Evolutionary conservation across 2,888 invertebrate species (phyloP), one percentile per base, ranked within the genome.

Genomic region (Caenorhabditis sinica): DNA sequence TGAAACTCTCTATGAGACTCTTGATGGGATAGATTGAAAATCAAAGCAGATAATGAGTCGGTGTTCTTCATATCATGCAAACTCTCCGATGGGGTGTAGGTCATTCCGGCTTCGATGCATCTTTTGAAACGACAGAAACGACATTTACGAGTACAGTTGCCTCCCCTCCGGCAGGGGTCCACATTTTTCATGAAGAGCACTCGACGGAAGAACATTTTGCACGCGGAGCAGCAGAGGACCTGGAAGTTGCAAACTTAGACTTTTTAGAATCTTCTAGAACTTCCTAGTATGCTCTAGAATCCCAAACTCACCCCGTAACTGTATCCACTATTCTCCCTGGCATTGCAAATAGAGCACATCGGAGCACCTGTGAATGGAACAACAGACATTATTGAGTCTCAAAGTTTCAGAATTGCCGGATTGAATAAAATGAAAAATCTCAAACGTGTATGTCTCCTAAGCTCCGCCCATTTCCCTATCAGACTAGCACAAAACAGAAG

Each of bases 201-300:
- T 28, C 71, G 43, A n/a, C 71, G 71, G 45, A 72, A 72, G 45
- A 72, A 72, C 71, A 72, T 72, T 60, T 72, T 72, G 20, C 71
- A 72, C 0, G 71, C 71, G 3, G 30, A 20, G 25, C 71, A 72
- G 58, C 71, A 72, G 30, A 60, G 43, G 9, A 33, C 60, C 71
- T 72, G 71, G n/a, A 65, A 65, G 2, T 40, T n/a, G n/a, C n/a
- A n/a, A n/a, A n/a, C n/a, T 13, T 15, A 4, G 56, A 28, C 28
- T 28, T 25, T n/a, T 28, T 5, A 56, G 3, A 56, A 56, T 56
- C 23, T 30, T 58, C 30, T 56, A 33, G 8, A 33, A 33, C 33
- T 6, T 33, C 8, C 33, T 8, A 6, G 33, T 6, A 33, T 45
- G 3, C 30, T 30, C 58, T 33, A 56, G n/a, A 51, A 20, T 9